phyloP scores from a whole-genome alignment of 2,888 invertebrate species.

The Choristoneura rosaceana region DNA sequence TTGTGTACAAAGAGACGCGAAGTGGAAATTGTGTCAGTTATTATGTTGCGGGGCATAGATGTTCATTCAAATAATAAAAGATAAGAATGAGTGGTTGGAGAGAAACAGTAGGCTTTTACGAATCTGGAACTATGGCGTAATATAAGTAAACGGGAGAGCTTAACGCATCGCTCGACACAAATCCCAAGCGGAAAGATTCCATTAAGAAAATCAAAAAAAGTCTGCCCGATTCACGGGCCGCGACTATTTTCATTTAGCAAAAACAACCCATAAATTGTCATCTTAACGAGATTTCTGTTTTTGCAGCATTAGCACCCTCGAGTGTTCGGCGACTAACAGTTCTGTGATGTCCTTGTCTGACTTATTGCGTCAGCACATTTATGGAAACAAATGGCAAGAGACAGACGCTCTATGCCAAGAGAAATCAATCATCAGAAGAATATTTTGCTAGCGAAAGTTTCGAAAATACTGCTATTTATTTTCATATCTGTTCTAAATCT shows the following conservation, averaged over 20 bases:
- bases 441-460: constrained; percentile 17
- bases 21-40: constrained; percentile 21
- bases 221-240: constrained; percentile 78
- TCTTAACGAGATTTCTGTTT: constrained; percentile 85
- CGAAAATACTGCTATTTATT: constrained; percentile 33
- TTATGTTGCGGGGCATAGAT: constrained; percentile 15
- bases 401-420: constrained; percentile 40
- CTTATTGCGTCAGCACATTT: constrained; percentile 67
- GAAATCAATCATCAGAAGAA: constrained; percentile 32
- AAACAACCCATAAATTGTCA: constrained; percentile 86
- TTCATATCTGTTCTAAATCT: constrained; percentile 43
- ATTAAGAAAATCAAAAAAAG: constrained; percentile 86
- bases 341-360: constrained; percentile 60
- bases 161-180: constrained; percentile 78
- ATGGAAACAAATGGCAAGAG: constrained; percentile 45
- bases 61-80: constrained; percentile 13
- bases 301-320: constrained; percentile 80
- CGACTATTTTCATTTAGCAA: constrained; percentile 86
- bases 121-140: constrained; percentile 62
- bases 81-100: constrained; percentile 14
- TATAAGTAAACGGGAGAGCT: constrained; percentile 70
- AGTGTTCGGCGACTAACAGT: constrained; percentile 68
- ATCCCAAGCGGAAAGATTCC: constrained; percentile 84
- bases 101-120: constrained; percentile 35
- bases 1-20: constrained; percentile 61